Conservation (phyloP, 2,113 vertebrate genomes). For the Hemibagrus wyckioides region DNA sequence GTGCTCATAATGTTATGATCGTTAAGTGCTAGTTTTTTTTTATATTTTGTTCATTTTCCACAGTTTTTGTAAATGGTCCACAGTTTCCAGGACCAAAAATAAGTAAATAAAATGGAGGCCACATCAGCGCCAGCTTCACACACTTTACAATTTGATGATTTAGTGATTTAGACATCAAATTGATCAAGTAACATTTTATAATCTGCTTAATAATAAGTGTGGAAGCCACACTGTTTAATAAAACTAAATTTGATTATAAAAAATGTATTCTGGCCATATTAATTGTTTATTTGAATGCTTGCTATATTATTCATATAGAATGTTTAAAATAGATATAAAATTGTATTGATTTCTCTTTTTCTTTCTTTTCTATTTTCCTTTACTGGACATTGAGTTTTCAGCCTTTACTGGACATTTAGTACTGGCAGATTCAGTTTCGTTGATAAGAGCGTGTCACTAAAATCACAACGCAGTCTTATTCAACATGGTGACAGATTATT, state of each 20-base stretch:
- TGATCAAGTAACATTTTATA: neutral
- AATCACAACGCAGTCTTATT: constrained; percentile 7
- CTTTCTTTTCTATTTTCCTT: neutral
- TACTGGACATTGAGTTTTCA: too few relatives aligned
- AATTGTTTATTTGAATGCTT: neutral
- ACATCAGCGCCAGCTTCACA: neutral
- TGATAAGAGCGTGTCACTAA: neutral
- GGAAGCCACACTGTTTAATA: neutral
- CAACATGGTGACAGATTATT: constrained; percentile 10
- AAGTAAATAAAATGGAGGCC: neutral
- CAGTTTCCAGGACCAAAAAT: neutral
- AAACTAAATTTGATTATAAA: too few relatives aligned
- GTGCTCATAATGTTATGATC: too few relatives aligned
- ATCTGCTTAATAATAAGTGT: neutral
- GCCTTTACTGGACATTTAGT: too few relatives aligned
- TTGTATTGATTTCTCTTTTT: neutral
- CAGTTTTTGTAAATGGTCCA: too few relatives aligned
- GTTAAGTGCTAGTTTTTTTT: neutral
- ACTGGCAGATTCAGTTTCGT: neutral
- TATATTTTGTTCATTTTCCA: neutral
- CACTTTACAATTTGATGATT: neutral
- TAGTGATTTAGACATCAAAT: neutral
- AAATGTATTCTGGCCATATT: too few relatives aligned
- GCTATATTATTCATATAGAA: neutral
- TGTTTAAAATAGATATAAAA: neutral